Conservation (phyloP, 2,113 vertebrate species). For the Hiodon tergisus region DNA sequence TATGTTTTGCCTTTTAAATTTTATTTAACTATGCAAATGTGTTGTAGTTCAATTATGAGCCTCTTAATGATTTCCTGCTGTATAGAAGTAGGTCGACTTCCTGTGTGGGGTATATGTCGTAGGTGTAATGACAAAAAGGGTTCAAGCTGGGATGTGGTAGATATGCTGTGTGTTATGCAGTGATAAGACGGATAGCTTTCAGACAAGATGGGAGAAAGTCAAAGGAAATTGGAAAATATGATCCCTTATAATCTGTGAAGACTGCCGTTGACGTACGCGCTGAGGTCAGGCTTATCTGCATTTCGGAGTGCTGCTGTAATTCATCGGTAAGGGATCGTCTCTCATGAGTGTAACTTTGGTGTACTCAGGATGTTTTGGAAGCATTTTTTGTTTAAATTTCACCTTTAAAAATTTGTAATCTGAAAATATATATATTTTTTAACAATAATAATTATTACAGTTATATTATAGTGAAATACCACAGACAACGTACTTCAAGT, state of each 20-base stretch:
- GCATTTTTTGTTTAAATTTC: too few relatives aligned
- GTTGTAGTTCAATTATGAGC: neutral
- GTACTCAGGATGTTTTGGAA: too few relatives aligned
- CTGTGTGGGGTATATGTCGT: neutral
- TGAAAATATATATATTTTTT: too few relatives aligned
- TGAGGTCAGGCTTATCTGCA: slow-evolving; percentile 12
- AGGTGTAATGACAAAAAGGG: neutral
- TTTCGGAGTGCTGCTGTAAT: slow-evolving; percentile 1
- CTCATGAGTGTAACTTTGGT: too few relatives aligned
- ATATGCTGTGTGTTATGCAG: neutral
- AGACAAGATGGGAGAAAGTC: slow-evolving; percentile 20
- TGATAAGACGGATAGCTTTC: slow-evolving; percentile 7
- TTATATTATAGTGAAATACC: too few relatives aligned
- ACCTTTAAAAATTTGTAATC: too few relatives aligned
- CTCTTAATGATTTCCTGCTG: neutral
- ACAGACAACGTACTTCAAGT: too few relatives aligned
- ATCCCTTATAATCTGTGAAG: slow-evolving; percentile 8
- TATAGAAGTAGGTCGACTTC: neutral
- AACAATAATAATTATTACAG: too few relatives aligned
- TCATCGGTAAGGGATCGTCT: slow-evolving; percentile 5
- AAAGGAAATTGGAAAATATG: slow-evolving; percentile 25
- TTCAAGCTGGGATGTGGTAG: slow-evolving; percentile 12
- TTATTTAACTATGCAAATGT: neutral
- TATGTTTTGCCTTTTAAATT: too few relatives aligned
- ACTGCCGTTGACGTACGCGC: slow-evolving; percentile 5